Conservation (phyloP, 2,888 invertebrate genomes). For the Trachelus stipa region DNA sequence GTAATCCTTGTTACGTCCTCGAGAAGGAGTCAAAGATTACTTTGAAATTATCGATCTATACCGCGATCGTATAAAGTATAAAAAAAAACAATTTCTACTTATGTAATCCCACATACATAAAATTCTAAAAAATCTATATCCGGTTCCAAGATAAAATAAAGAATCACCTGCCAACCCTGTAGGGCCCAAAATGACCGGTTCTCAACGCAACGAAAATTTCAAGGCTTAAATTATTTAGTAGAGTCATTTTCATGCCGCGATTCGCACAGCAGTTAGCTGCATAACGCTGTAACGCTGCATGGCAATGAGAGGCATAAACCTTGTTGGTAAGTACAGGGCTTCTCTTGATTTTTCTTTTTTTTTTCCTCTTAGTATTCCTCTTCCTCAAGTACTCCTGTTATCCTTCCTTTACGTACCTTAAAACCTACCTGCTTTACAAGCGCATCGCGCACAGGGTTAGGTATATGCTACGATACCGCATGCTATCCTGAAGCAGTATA, state of each 20-base stretch:
- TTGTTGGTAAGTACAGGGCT: slow-evolving; percentile 36
- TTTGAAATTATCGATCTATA: neutral
- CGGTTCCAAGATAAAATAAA: neutral
- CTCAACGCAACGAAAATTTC: neutral
- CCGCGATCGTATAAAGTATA: too few species aligned
- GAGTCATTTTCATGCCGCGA: slow-evolving; percentile 21
- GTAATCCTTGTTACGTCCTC: neutral
- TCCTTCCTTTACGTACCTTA: slow-evolving; percentile 6
- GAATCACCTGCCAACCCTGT: neutral
- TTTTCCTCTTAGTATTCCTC: neutral
- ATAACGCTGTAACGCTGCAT: slow-evolving; percentile 24
- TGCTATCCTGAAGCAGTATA: slow-evolving; percentile 14
- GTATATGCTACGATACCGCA: neutral
- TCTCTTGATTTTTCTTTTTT: neutral
- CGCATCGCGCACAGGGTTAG: slow-evolving; percentile 1
- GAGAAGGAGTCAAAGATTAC: neutral
- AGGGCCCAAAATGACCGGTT: neutral
- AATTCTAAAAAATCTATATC: neutral
- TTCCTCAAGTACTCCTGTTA: slow-evolving; percentile 5
- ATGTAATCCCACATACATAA: too few species aligned
- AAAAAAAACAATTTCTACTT: too few species aligned
- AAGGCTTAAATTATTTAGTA: slow-evolving; percentile 29
- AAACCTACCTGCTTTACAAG: neutral
- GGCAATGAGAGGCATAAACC: slow-evolving; percentile 23
- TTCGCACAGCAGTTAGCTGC: slow-evolving; percentile 15